Base-by-base conservation (phyloP, 1,140 invertebrate genomes). In the Drosophila rhopaloa region DNA sequence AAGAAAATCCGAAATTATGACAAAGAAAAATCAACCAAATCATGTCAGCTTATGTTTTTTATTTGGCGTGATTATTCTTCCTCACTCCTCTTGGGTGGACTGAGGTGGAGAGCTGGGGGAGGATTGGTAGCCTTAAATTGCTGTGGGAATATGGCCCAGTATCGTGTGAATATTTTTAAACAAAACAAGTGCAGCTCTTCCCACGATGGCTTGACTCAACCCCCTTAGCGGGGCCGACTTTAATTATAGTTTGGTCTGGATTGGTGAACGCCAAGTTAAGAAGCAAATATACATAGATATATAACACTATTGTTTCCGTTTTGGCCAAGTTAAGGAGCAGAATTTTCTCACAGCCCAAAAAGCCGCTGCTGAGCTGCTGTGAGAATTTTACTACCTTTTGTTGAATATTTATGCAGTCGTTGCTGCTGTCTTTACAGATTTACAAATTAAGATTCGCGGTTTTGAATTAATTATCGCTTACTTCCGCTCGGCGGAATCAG, bases 291-390 rank as follows among this genome's bases (percentile, higher is more conserved):
- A 76, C 47, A 14, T 75, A 50, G 27, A 76, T 51, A 48, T 81
- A 81, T 81, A 75, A 62, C 60, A 62, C 61, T 63, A 89, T 89
- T 89, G 84, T 89, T 90, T 84, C 81, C 85, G 80, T 84, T 89
- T 74, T 58, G 55, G 51, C 47, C 51, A 62, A 35, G 63, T 24
- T 43, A 67, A 78, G 84, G 84, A 84, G 79, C 60, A 84, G 68
- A 84, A 84, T 84, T 84, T 89, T 89, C 84, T 81, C 84, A 89
- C 84, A 89, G 84, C 81, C 85, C 85, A 74, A 84, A 84, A 84
- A 59, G 54, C 61, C 56, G 62, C 54, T 47, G 38, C 41, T 41
- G 61, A 37, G 58, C 63, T 51, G 51, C 55, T 58, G 65, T 88
- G 84, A 66, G 84, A 88, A 40, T 59, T 77, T 79, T 70, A 72